A percentile compares a stretch with the other conserved stretches of the same genome.
Conservation (phyloP, 2,113 vertebrate species). For the Orcinus orca region DNA sequence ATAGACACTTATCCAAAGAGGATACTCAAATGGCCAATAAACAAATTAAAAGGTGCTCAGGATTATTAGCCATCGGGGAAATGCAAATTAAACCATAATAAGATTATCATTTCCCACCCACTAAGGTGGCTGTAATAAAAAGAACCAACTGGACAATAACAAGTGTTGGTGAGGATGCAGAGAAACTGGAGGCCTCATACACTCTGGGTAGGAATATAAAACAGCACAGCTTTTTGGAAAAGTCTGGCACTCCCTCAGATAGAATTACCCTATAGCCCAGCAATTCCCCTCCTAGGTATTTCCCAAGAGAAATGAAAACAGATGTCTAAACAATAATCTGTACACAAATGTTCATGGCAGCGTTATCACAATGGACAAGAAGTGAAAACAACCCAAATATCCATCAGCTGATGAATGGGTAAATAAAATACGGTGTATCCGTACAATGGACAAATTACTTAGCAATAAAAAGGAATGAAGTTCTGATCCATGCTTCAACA, state of each 20-base stretch:
- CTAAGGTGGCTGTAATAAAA: fast-evolving
- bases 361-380: not conserved
- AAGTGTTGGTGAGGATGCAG: not conserved
- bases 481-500: fast-evolving
- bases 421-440: fast-evolving
- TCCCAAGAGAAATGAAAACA: not conserved
- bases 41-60: not conserved
- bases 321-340: not conserved
- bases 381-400: not conserved
- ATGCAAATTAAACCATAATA: fast-evolving
- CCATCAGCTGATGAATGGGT: fast-evolving
- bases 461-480: not conserved
- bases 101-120: fast-evolving
- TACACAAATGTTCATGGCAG: fast-evolving
- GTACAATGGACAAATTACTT: fast-evolving
- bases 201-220: fast-evolving
- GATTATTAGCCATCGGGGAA: not conserved
- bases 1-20: not conserved
- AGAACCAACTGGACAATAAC: too few species aligned
- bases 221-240: not conserved
- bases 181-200: fast-evolving
- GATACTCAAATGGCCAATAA: not conserved
- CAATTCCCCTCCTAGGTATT: not conserved
- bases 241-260: not conserved
- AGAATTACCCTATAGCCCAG: not conserved